Conservation (phyloP, 1,140 invertebrate species). For the Lordiphosa collinella region DNA sequence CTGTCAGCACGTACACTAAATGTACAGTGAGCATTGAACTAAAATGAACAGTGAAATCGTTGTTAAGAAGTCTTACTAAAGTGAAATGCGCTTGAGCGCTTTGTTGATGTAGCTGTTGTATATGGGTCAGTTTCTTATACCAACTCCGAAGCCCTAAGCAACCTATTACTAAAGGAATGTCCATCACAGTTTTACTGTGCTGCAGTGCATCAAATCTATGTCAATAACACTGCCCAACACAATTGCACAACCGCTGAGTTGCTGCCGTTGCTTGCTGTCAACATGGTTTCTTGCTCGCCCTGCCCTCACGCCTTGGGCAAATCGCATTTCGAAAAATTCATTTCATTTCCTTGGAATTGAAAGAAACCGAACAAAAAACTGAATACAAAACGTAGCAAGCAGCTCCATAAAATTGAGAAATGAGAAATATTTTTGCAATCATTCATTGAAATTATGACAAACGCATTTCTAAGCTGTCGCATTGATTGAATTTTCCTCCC, state of each 20-base stretch:
- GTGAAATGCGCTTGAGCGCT: no score
- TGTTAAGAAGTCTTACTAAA: no score
- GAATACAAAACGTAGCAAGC: conserved; percentile 20
- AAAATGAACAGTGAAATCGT: no score
- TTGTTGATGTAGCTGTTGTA: no score
- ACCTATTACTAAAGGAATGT: not conserved
- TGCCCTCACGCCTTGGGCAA: conserved; percentile 31
- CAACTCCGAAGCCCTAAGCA: no score
- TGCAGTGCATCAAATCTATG: conserved; percentile 54
- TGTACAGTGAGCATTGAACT: conserved; percentile 11
- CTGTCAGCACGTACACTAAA: conserved; percentile 40
- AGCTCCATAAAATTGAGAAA: conserved; percentile 46
- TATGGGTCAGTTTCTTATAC: no score
- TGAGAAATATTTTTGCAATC: conserved; percentile 67
- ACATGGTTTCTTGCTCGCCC: conserved; percentile 15
- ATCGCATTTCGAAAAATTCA: conserved; percentile 66
- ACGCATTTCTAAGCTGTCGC: conserved; percentile 74
- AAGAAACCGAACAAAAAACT: conserved; percentile 13
- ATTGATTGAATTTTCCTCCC: conserved; percentile 63
- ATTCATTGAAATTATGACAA: conserved; percentile 75
- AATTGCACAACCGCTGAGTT: conserved; percentile 18
- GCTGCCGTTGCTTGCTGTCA: conserved; percentile 31
- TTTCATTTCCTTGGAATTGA: conserved; percentile 48
- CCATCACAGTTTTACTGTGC: conserved; percentile 30
- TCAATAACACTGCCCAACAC: conserved; percentile 60